These are phyloP conservation scores for Spatulosminthurus flaviceps DNA, from an alignment of 2,888 invertebrate species.

Conservation along the genomic window DNA sequence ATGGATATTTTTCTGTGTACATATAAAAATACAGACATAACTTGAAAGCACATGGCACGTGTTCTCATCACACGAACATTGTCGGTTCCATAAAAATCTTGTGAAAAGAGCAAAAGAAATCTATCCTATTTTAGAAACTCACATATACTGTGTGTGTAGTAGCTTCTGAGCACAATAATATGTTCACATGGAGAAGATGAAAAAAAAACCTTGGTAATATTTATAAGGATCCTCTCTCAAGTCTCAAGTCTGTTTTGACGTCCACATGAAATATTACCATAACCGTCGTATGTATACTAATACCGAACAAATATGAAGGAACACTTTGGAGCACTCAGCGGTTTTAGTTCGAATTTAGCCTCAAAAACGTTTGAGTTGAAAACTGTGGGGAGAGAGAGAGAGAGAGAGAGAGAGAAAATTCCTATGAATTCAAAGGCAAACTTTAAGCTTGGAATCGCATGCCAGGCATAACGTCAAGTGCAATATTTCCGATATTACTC, in stretches of 20 bases:
- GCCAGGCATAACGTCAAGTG: not conserved
- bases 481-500: not conserved
- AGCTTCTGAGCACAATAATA: not conserved
- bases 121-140: conserved; percentile 23
- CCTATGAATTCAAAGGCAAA: not conserved
- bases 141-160: not conserved
- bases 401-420: not conserved
- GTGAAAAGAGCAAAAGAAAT: not conserved
- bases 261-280: conserved; percentile 21
- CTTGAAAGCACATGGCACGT: not conserved
- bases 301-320: not conserved
- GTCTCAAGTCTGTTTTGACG: conserved; percentile 18
- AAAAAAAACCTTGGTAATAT: not conserved
- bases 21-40: not conserved
- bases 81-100: conserved; percentile 9
- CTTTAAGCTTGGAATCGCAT: not conserved
- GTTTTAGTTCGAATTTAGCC: too few species aligned
- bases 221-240: not conserved
- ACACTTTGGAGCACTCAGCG: not conserved
- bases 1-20: not conserved
- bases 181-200: not conserved
- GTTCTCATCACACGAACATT: conserved; percentile 12
- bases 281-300: too few species aligned
- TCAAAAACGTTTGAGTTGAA: too few species aligned
- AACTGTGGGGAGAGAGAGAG: not conserved